Evolutionary conservation across 2,888 invertebrate genomes (phyloP), one percentile per base, ranked within the genome.

Genomic region (Pantelozetes paolii): DNA sequence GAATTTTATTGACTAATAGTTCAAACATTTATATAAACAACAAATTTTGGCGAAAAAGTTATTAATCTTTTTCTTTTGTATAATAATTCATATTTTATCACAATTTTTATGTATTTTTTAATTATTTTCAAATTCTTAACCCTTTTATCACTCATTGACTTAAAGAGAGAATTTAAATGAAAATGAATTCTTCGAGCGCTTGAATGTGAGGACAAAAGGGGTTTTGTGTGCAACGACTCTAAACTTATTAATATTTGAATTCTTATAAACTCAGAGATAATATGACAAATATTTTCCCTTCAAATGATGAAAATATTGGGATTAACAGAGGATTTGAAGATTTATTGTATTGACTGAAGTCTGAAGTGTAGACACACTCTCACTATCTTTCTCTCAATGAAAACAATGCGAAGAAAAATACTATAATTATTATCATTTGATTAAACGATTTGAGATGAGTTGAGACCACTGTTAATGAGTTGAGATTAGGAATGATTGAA

Each of bases 371-470:
- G n/a, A n/a, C n/a, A n/a, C n/a, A n/a, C n/a, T n/a, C n/a, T n/a
- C n/a, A n/a, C n/a, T n/a, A n/a, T n/a, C n/a, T n/a, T n/a, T n/a
- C n/a, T n/a, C n/a, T n/a, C n/a, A n/a, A n/a, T n/a, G n/a, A n/a
- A n/a, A n/a, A n/a, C n/a, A n/a, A n/a, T n/a, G n/a, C n/a, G n/a
- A 23, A 23, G 23, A 23, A 23, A 62, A 62, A 62, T 62, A 32
- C 36, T n/a, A 8, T 62, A 59, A 59, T 59, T 62, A 32, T 64
- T 40, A 64, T 64, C 23, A 30, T 64, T 64, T 40, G 40, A 36
- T 32, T 3, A n/a, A 23, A 64, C 20, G 36, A n/a, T 36, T 64
- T 64, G 64, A 40, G 64, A 64, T 64, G 64, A 64, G 64, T 30
- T 2, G 6, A 36, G 8, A 54, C 11, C 54, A 54, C 8, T 18